Evolutionary conservation across 2,113 vertebrate species (phyloP).

Genomic region (Cebus imitator): DNA sequence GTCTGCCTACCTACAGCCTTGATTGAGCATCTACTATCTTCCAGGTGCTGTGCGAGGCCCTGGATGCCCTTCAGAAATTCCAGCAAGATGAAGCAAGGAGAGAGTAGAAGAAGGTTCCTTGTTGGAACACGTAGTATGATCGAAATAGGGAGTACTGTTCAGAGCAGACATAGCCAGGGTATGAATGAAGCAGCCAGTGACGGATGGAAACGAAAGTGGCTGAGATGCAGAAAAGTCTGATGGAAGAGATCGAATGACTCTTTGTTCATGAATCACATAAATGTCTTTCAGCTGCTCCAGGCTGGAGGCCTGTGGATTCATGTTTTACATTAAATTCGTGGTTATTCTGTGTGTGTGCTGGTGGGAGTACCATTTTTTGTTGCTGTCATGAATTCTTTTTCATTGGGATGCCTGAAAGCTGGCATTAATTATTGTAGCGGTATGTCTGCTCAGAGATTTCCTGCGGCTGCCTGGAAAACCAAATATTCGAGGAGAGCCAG

Average conservation of each 20-base stretch:
- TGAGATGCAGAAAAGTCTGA: constrained; percentile 54
- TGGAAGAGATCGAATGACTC: constrained; percentile 69
- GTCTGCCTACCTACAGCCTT: too few species aligned
- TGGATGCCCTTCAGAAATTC: neutral
- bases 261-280: constrained; percentile 79
- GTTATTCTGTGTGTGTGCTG: constrained; percentile 45
- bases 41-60: neutral
- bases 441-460: constrained; percentile 60
- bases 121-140: neutral
- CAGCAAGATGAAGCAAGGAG: neutral
- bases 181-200: neutral
- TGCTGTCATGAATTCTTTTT: constrained; percentile 49
- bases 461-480: constrained; percentile 71
- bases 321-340: constrained; percentile 81
- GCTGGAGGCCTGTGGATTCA: constrained; percentile 62
- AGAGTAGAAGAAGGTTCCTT: neutral
- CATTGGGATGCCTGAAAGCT: constrained; percentile 68
- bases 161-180: neutral
- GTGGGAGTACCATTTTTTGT: constrained; percentile 56
- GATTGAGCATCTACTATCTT: neutral
- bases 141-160: neutral
- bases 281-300: constrained; percentile 81
- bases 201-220: constrained; percentile 35
- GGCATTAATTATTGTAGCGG: constrained; percentile 75
- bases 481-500: constrained; percentile 60